Evolutionary conservation across 2,113 vertebrate species (phyloP).

Genomic region (Scomber colias): DNA sequence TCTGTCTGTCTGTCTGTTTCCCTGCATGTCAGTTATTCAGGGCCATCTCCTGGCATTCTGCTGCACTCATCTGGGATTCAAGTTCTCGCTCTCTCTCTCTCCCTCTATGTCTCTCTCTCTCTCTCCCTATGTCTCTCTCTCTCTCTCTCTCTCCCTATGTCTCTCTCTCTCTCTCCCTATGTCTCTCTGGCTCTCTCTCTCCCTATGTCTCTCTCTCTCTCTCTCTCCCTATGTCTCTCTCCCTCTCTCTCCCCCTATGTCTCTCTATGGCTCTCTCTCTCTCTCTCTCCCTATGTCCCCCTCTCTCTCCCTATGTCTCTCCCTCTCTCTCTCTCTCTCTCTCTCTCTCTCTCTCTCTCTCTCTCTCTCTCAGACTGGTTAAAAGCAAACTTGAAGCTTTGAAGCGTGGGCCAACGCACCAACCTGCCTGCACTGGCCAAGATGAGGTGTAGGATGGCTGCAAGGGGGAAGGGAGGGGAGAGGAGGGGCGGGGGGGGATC

Average conservation of each 20-base stretch:
- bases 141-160: too few relatives aligned
- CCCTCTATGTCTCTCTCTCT: background rate
- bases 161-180: too few relatives aligned
- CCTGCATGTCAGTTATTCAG: constrained; percentile 23
- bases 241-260: too few relatives aligned
- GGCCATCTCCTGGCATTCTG: constrained; percentile 15
- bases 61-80: constrained; percentile 59
- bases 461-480: background rate
- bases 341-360: background rate
- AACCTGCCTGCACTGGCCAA: constrained; percentile 37
- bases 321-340: constrained; percentile 21
- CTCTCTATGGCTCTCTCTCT: too few relatives aligned
- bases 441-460: constrained; percentile 11
- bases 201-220: background rate
- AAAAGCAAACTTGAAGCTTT: constrained; percentile 53
- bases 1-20: constrained; percentile 4
- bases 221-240: constrained; percentile 28
- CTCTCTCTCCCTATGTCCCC: too few relatives aligned
- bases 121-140: too few relatives aligned
- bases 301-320: too few relatives aligned
- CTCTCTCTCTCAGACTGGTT: constrained; percentile 16
- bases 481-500: background rate
- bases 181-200: too few relatives aligned
- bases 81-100: constrained; percentile 7
- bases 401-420: constrained; percentile 50